Conservation (phyloP, 35 echinoderm and acorn worm genomes). For the Amphiura filiformis region DNA sequence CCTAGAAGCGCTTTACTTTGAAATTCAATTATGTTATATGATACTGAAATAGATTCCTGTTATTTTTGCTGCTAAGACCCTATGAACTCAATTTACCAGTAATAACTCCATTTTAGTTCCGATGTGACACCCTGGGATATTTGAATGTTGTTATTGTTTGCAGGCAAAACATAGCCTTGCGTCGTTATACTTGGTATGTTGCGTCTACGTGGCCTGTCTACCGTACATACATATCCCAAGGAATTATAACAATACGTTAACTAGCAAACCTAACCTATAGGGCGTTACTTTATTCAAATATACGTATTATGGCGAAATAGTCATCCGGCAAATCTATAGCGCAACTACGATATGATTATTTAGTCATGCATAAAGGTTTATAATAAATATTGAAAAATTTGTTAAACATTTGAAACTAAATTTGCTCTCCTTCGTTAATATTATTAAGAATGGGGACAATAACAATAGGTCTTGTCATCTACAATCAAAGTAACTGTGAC, state of each 20-base stretch:
- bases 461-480: background rate
- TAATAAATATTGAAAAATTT: no score
- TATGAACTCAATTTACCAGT: constrained; percentile 12
- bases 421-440: no score
- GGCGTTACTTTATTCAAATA: background rate
- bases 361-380: no score
- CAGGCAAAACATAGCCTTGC: background rate
- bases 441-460: no score
- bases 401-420: no score
- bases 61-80: background rate
- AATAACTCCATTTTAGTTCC: background rate
- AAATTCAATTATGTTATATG: background rate
- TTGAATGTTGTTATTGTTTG: background rate
- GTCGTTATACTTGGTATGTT: background rate
- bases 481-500: background rate
- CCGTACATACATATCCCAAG: background rate
- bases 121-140: constrained; percentile 1
- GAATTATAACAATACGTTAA: background rate
- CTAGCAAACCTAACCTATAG: background rate
- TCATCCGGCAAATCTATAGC: no score
- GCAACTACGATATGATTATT: no score
- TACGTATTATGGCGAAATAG: no score
- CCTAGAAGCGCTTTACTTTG: background rate
- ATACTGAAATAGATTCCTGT: background rate
- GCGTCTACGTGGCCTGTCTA: background rate